Percentiles rank a stretch among this genome's conserved stretches.
phyloP scores from a whole-genome alignment of 2,888 invertebrate species.

The Venusia cambrica region DNA sequence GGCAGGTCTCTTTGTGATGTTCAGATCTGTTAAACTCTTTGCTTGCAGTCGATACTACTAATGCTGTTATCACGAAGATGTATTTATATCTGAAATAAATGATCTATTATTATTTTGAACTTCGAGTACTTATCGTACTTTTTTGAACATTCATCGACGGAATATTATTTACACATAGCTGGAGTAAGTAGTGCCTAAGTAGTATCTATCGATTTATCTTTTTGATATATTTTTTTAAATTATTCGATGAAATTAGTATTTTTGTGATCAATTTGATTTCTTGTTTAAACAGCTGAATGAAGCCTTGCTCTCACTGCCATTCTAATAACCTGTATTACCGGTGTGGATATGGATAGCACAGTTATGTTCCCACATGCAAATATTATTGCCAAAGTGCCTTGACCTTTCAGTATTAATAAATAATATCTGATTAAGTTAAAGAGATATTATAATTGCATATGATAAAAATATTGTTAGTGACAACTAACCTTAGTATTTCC shows the following conservation, averaged over 20 bases:
- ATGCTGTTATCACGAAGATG: slow-evolving; percentile 38
- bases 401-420: slow-evolving; percentile 10
- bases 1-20: slow-evolving; percentile 54
- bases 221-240: no score
- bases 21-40: slow-evolving; percentile 36
- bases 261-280: no score
- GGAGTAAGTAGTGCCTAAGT: no score
- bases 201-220: no score
- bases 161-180: no score
- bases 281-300: no score
- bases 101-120: no score
- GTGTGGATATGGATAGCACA: slow-evolving; percentile 8
- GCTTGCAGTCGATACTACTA: slow-evolving; percentile 32
- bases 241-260: no score
- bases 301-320: no score
- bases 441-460: slow-evolving; percentile 1
- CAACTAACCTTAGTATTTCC: slow-evolving; percentile 30
- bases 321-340: slow-evolving; percentile 17
- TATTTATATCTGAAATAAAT: slow-evolving; percentile 60
- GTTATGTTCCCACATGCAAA: slow-evolving; percentile 12
- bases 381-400: slow-evolving; percentile 15
- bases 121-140: no score
- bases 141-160: no score
- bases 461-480: background rate
- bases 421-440: slow-evolving; percentile 5